These are phyloP conservation scores for Synergus gifuensis DNA, from an alignment of 2,888 invertebrate species.

Conservation along the genomic window DNA sequence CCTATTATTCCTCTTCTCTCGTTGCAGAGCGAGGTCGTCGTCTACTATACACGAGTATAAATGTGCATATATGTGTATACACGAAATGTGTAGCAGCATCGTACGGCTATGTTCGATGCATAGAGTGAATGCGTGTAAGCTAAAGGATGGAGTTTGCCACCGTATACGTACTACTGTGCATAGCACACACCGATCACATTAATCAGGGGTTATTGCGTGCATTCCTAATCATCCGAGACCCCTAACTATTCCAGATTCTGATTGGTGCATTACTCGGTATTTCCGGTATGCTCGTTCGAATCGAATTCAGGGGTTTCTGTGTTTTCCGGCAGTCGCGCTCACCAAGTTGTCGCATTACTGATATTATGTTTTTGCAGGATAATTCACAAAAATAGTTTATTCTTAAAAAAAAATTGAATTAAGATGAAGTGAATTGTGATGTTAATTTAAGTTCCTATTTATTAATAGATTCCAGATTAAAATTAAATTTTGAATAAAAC, in stretches of 20 bases:
- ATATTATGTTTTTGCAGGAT: too few species aligned
- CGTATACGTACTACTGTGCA: slow-evolving; percentile 59
- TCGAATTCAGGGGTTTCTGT: slow-evolving; percentile 49
- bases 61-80: slow-evolving; percentile 1
- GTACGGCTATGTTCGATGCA: slow-evolving; percentile 51
- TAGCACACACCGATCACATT: slow-evolving; percentile 77
- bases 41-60: slow-evolving; percentile 47
- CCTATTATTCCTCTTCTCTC: slow-evolving; percentile 44
- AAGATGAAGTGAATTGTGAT: too few species aligned
- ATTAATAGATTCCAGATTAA: too few species aligned
- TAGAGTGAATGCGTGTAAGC: slow-evolving; percentile 60
- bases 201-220: slow-evolving; percentile 78
- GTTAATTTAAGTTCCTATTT: too few species aligned
- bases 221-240: slow-evolving; percentile 77
- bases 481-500: too few species aligned
- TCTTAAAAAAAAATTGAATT: too few species aligned
- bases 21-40: slow-evolving; percentile 46
- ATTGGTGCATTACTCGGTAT: slow-evolving; percentile 78
- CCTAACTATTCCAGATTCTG: slow-evolving; percentile 77
- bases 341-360: not conserved
- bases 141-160: slow-evolving; percentile 69
- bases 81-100: slow-evolving; percentile 54
- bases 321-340: slow-evolving; percentile 30
- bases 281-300: slow-evolving; percentile 73
- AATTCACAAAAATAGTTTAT: too few species aligned